Conservation (phyloP, 1,140 invertebrate genomes). For the Arctopsyche grandis region DNA sequence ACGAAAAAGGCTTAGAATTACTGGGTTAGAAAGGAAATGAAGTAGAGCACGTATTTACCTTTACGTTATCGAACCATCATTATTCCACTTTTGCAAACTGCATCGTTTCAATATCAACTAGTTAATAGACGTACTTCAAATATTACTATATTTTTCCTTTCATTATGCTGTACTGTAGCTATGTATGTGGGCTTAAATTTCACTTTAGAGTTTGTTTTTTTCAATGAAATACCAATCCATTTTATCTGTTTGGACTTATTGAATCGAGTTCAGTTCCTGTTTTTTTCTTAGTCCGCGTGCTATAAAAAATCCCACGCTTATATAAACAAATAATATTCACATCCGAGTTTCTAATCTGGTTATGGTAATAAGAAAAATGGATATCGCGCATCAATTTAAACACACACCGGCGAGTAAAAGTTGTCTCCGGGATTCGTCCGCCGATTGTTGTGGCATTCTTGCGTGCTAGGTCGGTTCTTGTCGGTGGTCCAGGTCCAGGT, state of each 20-base stretch:
- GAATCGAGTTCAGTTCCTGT: not conserved
- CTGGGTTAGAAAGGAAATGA: not conserved
- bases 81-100: not conserved
- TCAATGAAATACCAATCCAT: too few relatives aligned
- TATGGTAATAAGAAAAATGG: not conserved
- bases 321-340: not conserved
- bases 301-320: not conserved
- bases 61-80: not conserved
- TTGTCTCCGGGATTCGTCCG: too few relatives aligned
- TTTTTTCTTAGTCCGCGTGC: not conserved
- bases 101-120: not conserved
- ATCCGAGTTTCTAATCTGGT: not conserved
- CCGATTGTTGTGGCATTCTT: too few relatives aligned
- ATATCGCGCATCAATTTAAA: too few relatives aligned
- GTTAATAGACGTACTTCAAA: not conserved
- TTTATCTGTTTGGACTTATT: too few relatives aligned
- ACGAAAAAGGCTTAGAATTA: not conserved
- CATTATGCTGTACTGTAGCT: too few relatives aligned
- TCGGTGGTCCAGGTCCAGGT: conserved; percentile 5
- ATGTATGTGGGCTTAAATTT: too few relatives aligned
- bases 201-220: too few relatives aligned
- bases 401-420: too few relatives aligned
- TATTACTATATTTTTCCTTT: too few relatives aligned
- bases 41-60: not conserved
- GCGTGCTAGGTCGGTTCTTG: not conserved